These are phyloP conservation scores for Elymnias hypermnestra DNA, from an alignment of 1,140 invertebrate genomes.

Conservation along the genomic window DNA sequence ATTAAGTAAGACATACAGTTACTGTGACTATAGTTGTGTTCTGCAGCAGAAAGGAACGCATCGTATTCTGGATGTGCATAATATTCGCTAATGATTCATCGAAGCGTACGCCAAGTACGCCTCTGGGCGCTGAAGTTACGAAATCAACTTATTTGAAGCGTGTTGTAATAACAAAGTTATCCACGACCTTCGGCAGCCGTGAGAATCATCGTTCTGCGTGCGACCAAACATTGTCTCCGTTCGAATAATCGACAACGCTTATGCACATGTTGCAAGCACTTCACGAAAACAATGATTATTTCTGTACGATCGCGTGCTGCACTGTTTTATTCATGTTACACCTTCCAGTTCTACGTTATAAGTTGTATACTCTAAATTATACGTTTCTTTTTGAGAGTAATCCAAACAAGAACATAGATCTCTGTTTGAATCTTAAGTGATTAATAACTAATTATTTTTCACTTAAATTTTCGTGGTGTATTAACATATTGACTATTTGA, in stretches of 20 bases:
- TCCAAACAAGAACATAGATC: no score
- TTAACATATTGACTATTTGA: no score
- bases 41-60: no score
- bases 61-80: no score
- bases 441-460: no score
- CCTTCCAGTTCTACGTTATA: neutral
- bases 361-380: no score
- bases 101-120: conserved; percentile 25
- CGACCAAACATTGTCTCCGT: conserved; percentile 59
- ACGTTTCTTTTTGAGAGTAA: neutral
- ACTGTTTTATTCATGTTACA: conserved; percentile 8
- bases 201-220: conserved; percentile 55
- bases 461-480: no score
- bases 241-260: conserved; percentile 65
- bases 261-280: conserved; percentile 42
- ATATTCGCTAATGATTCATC: neutral
- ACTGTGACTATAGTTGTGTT: no score
- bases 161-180: conserved; percentile 61
- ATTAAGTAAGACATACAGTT: no score
- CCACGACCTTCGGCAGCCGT: conserved; percentile 61
- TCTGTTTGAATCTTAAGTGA: no score
- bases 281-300: conserved; percentile 33
- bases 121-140: conserved; percentile 47
- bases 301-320: conserved; percentile 32
- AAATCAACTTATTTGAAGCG: conserved; percentile 67